A percentile compares a stretch with the other conserved stretches of the same genome.
phyloP scores from a whole-genome alignment of 2,113 vertebrate species.

The Apeltes quadracus region DNA sequence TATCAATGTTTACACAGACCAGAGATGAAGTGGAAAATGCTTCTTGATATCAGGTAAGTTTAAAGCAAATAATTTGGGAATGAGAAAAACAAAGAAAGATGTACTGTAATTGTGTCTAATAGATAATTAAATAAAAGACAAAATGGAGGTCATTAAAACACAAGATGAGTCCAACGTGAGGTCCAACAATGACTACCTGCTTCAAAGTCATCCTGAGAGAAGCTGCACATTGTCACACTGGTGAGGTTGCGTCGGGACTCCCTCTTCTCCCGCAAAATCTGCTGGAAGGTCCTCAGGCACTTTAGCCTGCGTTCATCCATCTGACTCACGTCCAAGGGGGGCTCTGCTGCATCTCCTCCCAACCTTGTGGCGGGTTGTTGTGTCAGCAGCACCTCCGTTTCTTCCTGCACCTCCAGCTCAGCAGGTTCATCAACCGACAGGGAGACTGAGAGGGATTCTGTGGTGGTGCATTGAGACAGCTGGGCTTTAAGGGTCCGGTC shows the following conservation, averaged over 20 bases:
- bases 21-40: background rate
- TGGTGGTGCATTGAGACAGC: conserved; percentile 54
- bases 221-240: conserved; percentile 84
- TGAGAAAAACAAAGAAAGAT: background rate
- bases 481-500: conserved; percentile 22
- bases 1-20: background rate
- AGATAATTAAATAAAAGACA: background rate
- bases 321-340: conserved; percentile 48
- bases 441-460: conserved; percentile 51
- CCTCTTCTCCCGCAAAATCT: conserved; percentile 90
- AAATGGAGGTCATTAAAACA: background rate
- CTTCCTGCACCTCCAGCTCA: conserved; percentile 24
- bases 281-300: conserved; percentile 92
- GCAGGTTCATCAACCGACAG: conserved; percentile 37
- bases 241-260: conserved; percentile 87
- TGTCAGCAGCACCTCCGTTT: conserved; percentile 2
- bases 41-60: background rate
- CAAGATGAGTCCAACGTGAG: background rate
- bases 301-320: conserved; percentile 87
- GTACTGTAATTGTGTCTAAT: background rate
- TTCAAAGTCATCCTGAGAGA: conserved; percentile 84
- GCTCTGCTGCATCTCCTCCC: conserved; percentile 36
- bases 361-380: conserved; percentile 22
- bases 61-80: background rate
- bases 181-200: conserved; percentile 81